Evolutionary conservation across 2,113 vertebrate species (phyloP), one percentile per base, ranked within the genome.

Genomic region (Perca schrenkii): DNA sequence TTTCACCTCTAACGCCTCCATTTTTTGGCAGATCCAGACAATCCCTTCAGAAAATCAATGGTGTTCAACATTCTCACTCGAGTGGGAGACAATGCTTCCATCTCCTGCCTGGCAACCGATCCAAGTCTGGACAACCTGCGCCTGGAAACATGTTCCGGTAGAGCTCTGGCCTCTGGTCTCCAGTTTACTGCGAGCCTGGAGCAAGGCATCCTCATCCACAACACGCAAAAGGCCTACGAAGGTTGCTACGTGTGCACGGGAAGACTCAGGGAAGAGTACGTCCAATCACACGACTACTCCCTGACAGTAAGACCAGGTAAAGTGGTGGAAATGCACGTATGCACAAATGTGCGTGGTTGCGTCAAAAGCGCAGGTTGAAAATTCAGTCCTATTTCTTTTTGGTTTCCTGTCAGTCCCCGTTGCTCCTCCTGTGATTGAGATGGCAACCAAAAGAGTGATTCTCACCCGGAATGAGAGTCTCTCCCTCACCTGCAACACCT

Each of bases 31-130:
- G 98, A 99, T 94, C 96, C 96, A 12, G 79, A 84, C 0, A 93
- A 95, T 77, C 96, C 97, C 67, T 99, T 99, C 93, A 95, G 97
- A 80, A 93, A 83, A 88, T 89, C 82, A 83, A 93, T 87, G 81
- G 89, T 91, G 83, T 84, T 3, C 78, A 95, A 88, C 89, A 87
- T 96, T 79, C 82, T 97, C 7, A 94, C 89, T 16, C 96, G 92
- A 46, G 97, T 96, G 86, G 97, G 96, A 73, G 94, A 90, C 1
- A 91, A 89, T n/a, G 92, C 91, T 0, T 84, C 94, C 57, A 96
- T 98, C n/a, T 93, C 95, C 1, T 99, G 98, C 90, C 94, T 96
- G 0, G 94, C 97, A 74, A 97, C 97, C 1, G 97, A 99, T 91
- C 98, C 98, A 8, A 89, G 83, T 46, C 91, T 98, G 92, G 85